Conservation (phyloP, 2,888 invertebrate genomes). For the Scaptodrosophila latifasciaeformis region DNA sequence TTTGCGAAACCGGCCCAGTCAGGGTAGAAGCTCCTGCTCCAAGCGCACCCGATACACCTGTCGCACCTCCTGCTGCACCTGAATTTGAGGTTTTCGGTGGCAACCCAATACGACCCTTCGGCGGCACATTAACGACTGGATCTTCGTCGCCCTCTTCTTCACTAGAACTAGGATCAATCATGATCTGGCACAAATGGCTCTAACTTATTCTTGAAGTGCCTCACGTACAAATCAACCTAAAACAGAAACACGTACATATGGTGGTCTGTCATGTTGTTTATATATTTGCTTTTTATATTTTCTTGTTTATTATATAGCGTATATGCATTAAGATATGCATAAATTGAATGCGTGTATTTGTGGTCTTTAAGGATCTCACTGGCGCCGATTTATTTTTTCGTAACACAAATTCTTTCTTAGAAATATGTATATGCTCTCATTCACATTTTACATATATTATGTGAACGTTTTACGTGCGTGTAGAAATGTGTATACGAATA, state of each 20-base stretch:
- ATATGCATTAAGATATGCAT: no score
- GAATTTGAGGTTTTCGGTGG: constrained; percentile 47
- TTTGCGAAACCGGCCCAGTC: constrained; percentile 72
- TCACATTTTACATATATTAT: no score
- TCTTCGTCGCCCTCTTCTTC: constrained; percentile 97
- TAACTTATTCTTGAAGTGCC: not conserved
- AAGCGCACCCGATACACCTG: constrained; percentile 11
- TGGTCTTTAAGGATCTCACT: no score
- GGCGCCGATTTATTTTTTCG: no score
- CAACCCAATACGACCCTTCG: constrained; percentile 60
- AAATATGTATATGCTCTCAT: no score
- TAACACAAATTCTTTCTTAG: no score
- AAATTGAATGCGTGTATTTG: no score
- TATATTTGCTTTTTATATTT: no score
- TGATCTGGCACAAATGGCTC: constrained; percentile 66
- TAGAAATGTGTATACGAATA: not conserved
- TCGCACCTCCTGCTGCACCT: constrained; percentile 5
- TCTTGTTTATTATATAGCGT: no score
- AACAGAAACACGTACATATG: no score
- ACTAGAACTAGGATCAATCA: constrained; percentile 97
- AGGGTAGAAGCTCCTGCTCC: constrained; percentile 1
- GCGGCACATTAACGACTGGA: constrained; percentile 77
- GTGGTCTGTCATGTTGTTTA: no score
- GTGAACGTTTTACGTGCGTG: not conserved
- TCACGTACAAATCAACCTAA: not conserved